Conservation (phyloP, 2,888 invertebrate genomes). For the Hermaeophaga mercurialis region DNA sequence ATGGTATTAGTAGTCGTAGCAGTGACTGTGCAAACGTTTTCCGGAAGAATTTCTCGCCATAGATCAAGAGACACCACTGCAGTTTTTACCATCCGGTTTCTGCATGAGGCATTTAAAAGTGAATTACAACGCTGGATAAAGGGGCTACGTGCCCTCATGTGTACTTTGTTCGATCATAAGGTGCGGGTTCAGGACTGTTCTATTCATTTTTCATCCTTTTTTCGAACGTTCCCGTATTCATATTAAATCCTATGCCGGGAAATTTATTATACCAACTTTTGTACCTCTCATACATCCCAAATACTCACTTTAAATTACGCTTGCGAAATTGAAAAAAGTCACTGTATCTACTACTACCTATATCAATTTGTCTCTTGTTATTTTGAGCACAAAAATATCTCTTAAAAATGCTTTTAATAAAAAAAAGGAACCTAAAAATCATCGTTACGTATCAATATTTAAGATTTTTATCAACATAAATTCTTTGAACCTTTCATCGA, state of each 20-base stretch:
- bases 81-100: constrained; percentile 20
- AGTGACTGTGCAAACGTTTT: neutral
- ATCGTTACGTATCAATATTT: too few species aligned
- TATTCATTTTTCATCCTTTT: constrained; percentile 26
- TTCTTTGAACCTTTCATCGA: too few species aligned
- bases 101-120: constrained; percentile 28
- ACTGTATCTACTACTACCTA: too few species aligned
- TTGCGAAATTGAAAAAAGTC: too few species aligned
- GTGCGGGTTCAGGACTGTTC: constrained; percentile 27
- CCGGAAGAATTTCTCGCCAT: constrained; percentile 12
- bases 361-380: too few species aligned
- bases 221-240: constrained; percentile 20
- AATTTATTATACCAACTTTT: constrained; percentile 25
- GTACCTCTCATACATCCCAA: constrained; percentile 19
- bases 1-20: too few species aligned
- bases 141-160: constrained; percentile 31
- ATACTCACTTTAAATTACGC: too few species aligned
- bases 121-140: constrained; percentile 29
- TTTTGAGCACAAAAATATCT: too few species aligned
- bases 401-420: too few species aligned
- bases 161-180: constrained; percentile 26
- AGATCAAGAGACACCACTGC: constrained; percentile 21
- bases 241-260: constrained; percentile 20
- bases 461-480: too few species aligned
- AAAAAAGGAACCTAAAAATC: too few species aligned